A percentile compares a stretch with the other conserved stretches of the same genome.
These are phyloP conservation scores for Eurystomus gularis DNA, from an alignment of 2,113 vertebrate genomes.

Conservation along the genomic window DNA sequence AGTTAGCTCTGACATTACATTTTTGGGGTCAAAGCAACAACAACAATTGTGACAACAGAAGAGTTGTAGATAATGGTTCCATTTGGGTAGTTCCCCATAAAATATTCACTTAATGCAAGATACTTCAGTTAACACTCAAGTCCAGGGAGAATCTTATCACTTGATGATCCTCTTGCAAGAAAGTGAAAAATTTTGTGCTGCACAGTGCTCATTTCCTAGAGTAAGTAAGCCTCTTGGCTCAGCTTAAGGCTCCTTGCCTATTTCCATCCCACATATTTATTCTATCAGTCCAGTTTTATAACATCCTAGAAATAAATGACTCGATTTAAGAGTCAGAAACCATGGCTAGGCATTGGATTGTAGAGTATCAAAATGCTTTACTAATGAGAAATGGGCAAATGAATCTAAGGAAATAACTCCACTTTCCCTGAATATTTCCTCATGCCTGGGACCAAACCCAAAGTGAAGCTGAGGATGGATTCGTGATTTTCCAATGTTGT, in stretches of 20 bases:
- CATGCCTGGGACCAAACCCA: slow-evolving; percentile 40
- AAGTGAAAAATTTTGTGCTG: not conserved
- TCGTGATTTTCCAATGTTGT: slow-evolving; percentile 4
- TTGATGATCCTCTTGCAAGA: not conserved
- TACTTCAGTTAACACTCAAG: slow-evolving; percentile 2
- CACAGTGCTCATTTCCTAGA: not conserved
- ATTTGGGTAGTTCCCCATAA: not conserved
- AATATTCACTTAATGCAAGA: not conserved
- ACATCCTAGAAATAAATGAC: slow-evolving; percentile 22
- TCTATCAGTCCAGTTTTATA: slow-evolving; percentile 37
- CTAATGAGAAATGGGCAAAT: slow-evolving; percentile 55
- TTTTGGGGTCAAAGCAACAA: not conserved
- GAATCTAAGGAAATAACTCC: slow-evolving; percentile 32
- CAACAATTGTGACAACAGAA: not conserved
- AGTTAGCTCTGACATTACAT: not conserved
- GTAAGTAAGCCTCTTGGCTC: slow-evolving; percentile 23
- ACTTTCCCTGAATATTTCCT: slow-evolving; percentile 40
- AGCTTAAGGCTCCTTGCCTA: not conserved
- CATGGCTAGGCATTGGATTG: not conserved
- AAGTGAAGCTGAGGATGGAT: slow-evolving; percentile 1
- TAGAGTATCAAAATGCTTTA: slow-evolving; percentile 5
- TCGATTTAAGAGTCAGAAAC: not conserved
- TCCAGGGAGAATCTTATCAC: slow-evolving; percentile 36
- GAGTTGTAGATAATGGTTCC: not conserved
- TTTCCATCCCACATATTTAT: slow-evolving; percentile 21